These are phyloP conservation scores for Corythornis cristatus DNA, from an alignment of 2,113 vertebrate genomes.

Conservation along the genomic window DNA sequence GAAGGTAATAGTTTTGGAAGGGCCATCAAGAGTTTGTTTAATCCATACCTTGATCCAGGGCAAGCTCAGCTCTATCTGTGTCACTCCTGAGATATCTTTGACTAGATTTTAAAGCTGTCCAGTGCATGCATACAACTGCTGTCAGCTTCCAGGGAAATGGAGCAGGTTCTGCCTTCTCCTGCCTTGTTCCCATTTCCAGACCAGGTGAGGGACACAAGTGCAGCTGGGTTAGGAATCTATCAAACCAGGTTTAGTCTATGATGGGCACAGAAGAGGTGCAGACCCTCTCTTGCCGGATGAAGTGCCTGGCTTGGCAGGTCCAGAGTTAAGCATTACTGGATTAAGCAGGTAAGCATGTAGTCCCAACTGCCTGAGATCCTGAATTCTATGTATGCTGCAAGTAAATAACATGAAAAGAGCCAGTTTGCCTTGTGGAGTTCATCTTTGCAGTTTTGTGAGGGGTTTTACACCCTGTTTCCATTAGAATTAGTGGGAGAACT, in stretches of 20 bases:
- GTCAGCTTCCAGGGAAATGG: neutral
- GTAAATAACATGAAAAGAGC: neutral
- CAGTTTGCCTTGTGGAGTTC: neutral
- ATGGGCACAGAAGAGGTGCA: neutral
- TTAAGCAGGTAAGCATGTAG: neutral
- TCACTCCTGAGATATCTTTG: neutral
- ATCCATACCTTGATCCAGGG: neutral
- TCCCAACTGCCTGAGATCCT: neutral
- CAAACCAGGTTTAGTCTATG: neutral
- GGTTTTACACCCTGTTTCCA: neutral
- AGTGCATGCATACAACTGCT: neutral
- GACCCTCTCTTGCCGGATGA: neutral
- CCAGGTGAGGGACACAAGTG: neutral
- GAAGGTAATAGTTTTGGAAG: neutral
- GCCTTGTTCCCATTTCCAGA: neutral
- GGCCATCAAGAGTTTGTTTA: neutral
- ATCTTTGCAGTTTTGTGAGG: neutral
- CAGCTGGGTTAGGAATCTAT: neutral
- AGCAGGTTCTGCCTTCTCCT: neutral
- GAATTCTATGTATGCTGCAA: neutral
- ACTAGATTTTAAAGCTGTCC: neutral
- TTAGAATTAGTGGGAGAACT: neutral
- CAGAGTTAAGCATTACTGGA: neutral
- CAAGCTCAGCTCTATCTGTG: neutral
- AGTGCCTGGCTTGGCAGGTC: neutral